A percentile compares a stretch with the other conserved stretches of the same genome.
Evolutionary conservation across 2,113 vertebrate genomes (phyloP).

Genomic region (Drymodes brunneopygia): DNA sequence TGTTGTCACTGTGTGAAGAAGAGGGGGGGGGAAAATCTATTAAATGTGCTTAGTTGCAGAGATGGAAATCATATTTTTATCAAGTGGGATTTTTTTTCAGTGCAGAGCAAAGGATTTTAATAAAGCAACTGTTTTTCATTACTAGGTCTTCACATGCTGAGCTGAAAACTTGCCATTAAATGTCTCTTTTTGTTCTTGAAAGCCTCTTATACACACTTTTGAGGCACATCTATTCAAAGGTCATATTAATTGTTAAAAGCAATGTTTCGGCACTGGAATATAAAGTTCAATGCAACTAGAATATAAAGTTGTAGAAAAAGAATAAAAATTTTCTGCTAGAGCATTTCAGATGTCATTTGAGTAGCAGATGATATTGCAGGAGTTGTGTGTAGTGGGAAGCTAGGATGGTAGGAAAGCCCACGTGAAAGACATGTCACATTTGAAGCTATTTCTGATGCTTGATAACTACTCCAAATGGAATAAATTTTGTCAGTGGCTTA

Average conservation of each 20-base stretch:
- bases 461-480: not conserved
- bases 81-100: not conserved
- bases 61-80: not conserved
- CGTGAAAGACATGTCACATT: not conserved
- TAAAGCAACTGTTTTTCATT: slow-evolving; percentile 6
- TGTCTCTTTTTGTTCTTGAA: slow-evolving; percentile 34
- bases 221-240: not conserved
- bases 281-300: not conserved
- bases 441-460: not conserved
- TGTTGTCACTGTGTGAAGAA: not conserved
- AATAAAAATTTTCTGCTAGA: not conserved
- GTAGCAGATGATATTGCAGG: not conserved
- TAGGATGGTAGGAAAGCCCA: not conserved
- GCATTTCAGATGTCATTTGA: not conserved
- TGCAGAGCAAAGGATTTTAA: not conserved
- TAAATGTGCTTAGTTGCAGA: not conserved
- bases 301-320: not conserved
- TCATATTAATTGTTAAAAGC: slow-evolving; percentile 9
- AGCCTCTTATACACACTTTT: not conserved
- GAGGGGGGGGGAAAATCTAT: rapidly evolving
- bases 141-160: slow-evolving; percentile 7
- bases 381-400: not conserved
- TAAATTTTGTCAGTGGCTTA: not conserved
- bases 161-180: slow-evolving; percentile 21
- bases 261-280: not conserved